Evolutionary conservation across 2,113 vertebrate genomes (phyloP).

Genomic region (Crotalus horridus): DNA sequence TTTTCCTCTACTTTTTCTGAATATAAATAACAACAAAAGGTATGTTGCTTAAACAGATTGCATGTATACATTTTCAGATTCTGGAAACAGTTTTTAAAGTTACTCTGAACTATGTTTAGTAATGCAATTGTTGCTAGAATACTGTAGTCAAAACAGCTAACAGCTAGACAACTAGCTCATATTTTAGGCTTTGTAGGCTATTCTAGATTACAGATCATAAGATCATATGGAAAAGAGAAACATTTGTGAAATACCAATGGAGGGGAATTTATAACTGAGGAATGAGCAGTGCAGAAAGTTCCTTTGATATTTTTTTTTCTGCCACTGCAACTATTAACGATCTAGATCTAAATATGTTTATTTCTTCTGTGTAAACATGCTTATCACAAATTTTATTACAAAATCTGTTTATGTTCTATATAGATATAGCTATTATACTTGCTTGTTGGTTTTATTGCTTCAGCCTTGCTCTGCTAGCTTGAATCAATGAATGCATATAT

Average conservation of each 20-base stretch:
- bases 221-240: conserved; percentile 9
- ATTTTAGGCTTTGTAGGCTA: rapidly evolving
- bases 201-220: not conserved
- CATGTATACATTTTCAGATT: not conserved
- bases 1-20: not conserved
- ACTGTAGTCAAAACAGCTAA: not conserved
- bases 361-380: not conserved
- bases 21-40: conserved; percentile 39
- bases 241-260: not conserved
- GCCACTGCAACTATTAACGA: not conserved
- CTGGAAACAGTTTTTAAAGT: not conserved
- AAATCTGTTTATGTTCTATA: not conserved
- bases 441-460: not conserved
- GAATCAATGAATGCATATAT: not conserved
- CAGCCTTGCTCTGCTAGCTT: not conserved
- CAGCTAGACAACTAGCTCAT: rapidly evolving
- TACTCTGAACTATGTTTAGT: not conserved
- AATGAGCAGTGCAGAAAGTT: not conserved
- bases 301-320: not conserved
- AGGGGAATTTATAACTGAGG: not conserved
- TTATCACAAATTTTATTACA: not conserved
- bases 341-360: not conserved
- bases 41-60: conserved; percentile 19
- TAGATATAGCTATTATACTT: not conserved
- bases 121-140: not conserved